phyloP scores from a whole-genome alignment of 1,140 invertebrate genomes.

The Ericerus pela region DNA sequence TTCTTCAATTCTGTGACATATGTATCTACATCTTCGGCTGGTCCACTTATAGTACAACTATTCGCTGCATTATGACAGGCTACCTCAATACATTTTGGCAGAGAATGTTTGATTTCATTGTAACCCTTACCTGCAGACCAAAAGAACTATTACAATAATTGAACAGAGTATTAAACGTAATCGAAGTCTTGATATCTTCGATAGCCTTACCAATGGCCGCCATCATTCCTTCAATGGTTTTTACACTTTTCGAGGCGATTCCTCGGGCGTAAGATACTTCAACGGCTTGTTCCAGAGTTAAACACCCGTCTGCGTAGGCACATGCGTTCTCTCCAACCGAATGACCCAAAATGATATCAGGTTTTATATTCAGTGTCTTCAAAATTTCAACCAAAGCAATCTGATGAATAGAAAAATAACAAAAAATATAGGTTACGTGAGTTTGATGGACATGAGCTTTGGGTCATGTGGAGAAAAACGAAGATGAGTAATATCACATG shows the following conservation, averaged over 20 bases:
- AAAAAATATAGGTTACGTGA: neutral
- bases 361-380: constrained; percentile 35
- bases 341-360: constrained; percentile 52
- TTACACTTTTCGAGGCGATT: constrained; percentile 38
- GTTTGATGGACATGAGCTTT: too few relatives aligned
- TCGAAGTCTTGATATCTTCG: neutral
- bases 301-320: constrained; percentile 50
- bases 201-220: constrained; percentile 33
- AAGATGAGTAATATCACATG: too few relatives aligned
- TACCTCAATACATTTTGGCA: constrained; percentile 46
- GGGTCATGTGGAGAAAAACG: too few relatives aligned
- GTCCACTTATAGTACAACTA: constrained; percentile 54
- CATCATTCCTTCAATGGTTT: constrained; percentile 40
- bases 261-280: constrained; percentile 47
- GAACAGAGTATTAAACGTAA: neutral
- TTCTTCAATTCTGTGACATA: constrained; percentile 35
- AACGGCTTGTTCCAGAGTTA: constrained; percentile 47
- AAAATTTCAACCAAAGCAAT: constrained; percentile 54
- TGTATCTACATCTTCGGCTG: constrained; percentile 34
- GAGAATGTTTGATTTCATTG: constrained; percentile 36
- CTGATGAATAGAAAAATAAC: constrained; percentile 24
- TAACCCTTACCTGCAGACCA: constrained; percentile 29
- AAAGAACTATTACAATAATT: neutral
- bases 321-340: constrained; percentile 50
- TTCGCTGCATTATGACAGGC: constrained; percentile 56